Evolutionary conservation across 2,113 vertebrate genomes (phyloP).

Genomic region (Cyphomyrus plagiostoma): DNA sequence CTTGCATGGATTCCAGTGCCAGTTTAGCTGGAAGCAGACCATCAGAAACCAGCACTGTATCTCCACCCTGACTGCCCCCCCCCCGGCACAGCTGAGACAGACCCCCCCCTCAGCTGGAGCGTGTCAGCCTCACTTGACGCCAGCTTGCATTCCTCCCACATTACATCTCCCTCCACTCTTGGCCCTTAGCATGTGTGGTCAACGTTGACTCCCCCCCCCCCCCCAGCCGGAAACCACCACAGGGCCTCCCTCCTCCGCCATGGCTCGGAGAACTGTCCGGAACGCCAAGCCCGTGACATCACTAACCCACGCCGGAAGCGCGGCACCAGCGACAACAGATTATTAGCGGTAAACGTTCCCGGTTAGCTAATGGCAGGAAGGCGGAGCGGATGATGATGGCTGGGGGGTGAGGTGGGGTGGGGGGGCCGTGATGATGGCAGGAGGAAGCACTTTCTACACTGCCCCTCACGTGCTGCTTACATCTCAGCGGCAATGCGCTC

Average conservation of each 20-base stretch:
- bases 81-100: background rate
- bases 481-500: background rate
- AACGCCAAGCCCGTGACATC: constrained; percentile 21
- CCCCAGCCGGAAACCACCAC: background rate
- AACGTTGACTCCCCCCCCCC: background rate
- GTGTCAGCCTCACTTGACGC: constrained; percentile 36
- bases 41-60: background rate
- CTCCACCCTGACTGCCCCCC: constrained; percentile 8
- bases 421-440: background rate
- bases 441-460: background rate
- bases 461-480: background rate
- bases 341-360: background rate
- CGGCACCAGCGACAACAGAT: background rate
- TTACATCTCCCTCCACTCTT: constrained; percentile 36
- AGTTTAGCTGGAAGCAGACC: background rate
- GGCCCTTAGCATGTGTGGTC: background rate
- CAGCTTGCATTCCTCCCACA: constrained; percentile 48
- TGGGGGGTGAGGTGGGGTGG: background rate
- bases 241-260: background rate
- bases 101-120: constrained; percentile 37
- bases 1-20: background rate
- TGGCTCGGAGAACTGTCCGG: constrained; percentile 7
- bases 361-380: background rate
- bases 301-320: constrained; percentile 22
- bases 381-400: no score